Evolutionary conservation across 2,888 invertebrate species (phyloP), one percentile per base, ranked within the genome.

Genomic region (Fragum sueziense): DNA sequence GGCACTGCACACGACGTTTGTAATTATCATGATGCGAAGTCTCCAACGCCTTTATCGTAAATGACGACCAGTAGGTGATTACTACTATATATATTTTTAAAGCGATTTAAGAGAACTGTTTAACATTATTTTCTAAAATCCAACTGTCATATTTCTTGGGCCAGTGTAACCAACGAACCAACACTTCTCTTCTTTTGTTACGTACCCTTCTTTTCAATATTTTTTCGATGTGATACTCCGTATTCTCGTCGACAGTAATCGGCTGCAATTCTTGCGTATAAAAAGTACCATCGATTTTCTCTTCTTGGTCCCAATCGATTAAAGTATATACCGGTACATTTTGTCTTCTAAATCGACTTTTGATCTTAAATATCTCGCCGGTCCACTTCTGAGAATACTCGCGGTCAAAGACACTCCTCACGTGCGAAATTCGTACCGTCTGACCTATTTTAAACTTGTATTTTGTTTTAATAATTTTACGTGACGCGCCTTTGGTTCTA

Each of bases 81-180:
- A 37, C 47, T 57, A 57, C 27, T 22, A 62, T n/a, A 7, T 20
- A 62, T 31, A 34, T 7, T 11, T 33, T n/a, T 25, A 62, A n/a
- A 31, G 29, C 31, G 33, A 4, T 67, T 17, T 70, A 62, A 20
- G 47, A 70, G n/a, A 34, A 22, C 11, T 51, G 52, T 6, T 59
- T n/a, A 14, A 61, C 31, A 37, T 77, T 59, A 25, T 51, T n/a
- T 62, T 77, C 68, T 22, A 54, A 54, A 22, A 73, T 73, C 73
- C 73, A 73, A 1, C 33, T 31, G 34, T 84, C 76, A 41, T 80
- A 84, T 29, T 84, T 84, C 37, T 76, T 71, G 0, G 80, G 79
- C 80, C 84, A 84, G 41, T 80, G 84, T 47, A 84, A 65, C 84
- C 84, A 84, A 1, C 76, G 54, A 3, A 80, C 76, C 11, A 84